Evolutionary conservation across 2,113 vertebrate species (phyloP), one percentile per base, ranked within the genome.

Genomic region (Meriones unguiculatus): DNA sequence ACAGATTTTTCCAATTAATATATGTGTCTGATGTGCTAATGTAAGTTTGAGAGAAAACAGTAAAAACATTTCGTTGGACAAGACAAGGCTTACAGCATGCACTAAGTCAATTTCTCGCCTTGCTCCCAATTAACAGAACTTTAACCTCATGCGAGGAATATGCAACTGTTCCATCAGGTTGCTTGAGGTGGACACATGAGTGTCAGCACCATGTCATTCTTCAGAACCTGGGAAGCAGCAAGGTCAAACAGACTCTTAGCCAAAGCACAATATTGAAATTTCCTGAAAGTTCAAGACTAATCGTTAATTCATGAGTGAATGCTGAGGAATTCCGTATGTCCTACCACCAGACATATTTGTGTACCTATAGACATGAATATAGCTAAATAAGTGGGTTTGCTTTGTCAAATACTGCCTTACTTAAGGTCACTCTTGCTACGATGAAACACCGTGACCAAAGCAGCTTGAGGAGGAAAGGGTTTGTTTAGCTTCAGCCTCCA

Each of bases 221-320:
- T 90, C 73, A 76, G 69, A 93, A 97, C 77, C 0, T 0, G 35
- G 38, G 78, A 46, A 67, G 89, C 95, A 93, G 75, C 97, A 94
- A 96, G 84, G 93, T 91, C 10, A 0, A 69, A 93, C 0, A 87
- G 93, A 80, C 90, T 97, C 91, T 95, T 85, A 96, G 82, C 14
- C 52, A 97, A 87, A 86, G 46, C 0, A 7, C 69, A 97, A 15
- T 70, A 72, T 41, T 95, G 92, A 97, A 95, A 84, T 97, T 93
- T 25, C 70, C 90, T 93, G 73, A 87, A 96, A 97, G 62, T 73
- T 89, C 57, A 93, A 95, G 59, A 8, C 13, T 35, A 73, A 78
- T 67, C 69, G 38, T 97, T 86, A 76, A 73, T 94, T 96, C 97
- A 91, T 85, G 91, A 59, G 9, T 13, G 52, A 90, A 95, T 81